phyloP scores from a whole-genome alignment of 1,140 invertebrate species.

The Halesus radiatus region DNA sequence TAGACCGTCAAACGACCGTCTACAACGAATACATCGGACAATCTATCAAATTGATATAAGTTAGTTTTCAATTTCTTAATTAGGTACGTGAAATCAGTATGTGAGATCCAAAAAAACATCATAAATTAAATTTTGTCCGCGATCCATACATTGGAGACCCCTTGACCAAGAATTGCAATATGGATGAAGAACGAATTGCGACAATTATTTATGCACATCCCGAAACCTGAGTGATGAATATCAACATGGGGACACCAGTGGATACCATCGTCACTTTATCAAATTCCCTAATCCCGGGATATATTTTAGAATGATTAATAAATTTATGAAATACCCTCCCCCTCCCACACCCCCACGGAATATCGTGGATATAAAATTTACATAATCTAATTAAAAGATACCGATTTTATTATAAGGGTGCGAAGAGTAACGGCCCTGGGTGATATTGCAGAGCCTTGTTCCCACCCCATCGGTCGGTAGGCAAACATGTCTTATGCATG shows the following conservation, averaged over 20 bases:
- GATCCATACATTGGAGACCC: too few species aligned
- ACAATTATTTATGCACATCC: too few species aligned
- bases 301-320: constrained; percentile 54
- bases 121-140: too few species aligned
- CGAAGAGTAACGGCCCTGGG: constrained; percentile 40
- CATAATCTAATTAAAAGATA: constrained; percentile 59
- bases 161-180: neutral
- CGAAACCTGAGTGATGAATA: neutral
- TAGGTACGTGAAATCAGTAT: too few species aligned
- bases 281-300: constrained; percentile 19
- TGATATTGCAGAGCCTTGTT: neutral
- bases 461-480: constrained; percentile 14
- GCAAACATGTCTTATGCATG: constrained; percentile 40
- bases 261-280: neutral
- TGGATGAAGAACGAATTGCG: neutral
- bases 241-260: neutral
- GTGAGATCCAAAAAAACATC: too few species aligned
- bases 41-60: too few species aligned
- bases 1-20: too few species aligned
- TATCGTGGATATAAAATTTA: constrained; percentile 58
- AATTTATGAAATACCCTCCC: constrained; percentile 53
- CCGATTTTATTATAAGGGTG: constrained; percentile 57
- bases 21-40: too few species aligned
- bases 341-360: constrained; percentile 33
- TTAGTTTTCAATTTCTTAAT: too few species aligned